Conservation (phyloP, 2,113 vertebrate species). For the Tylochromis polylepis region DNA sequence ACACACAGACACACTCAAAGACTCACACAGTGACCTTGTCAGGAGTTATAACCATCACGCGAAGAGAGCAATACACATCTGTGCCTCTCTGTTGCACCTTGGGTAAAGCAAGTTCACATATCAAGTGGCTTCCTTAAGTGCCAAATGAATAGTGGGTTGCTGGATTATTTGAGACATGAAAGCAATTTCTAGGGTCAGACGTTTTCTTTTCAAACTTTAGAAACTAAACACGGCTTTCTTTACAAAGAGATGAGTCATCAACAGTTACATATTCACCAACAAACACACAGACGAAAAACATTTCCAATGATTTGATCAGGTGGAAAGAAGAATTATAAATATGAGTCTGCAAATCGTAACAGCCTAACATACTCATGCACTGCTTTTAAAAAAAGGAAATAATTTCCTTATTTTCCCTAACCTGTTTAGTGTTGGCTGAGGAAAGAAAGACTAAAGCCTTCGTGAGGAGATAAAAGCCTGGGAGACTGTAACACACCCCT, state of each 20-base stretch:
- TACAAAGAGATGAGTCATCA: neutral
- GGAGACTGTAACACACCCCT: slow-evolving; percentile 24
- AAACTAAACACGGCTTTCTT: neutral
- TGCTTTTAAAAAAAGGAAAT: neutral
- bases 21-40: slow-evolving; percentile 51
- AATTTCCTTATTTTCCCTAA: neutral
- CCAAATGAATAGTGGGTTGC: neutral
- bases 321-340: neutral
- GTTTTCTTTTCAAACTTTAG: neutral
- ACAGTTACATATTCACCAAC: neutral
- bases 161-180: neutral
- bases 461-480: slow-evolving; percentile 18
- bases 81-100: slow-evolving; percentile 3
- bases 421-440: neutral
- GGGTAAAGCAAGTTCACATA: neutral
- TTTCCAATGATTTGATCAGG: neutral
- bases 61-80: slow-evolving; percentile 9
- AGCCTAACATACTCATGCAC: neutral
- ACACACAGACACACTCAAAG: neutral
- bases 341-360: neutral
- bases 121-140: slow-evolving; percentile 3
- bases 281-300: neutral
- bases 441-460: neutral
- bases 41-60: slow-evolving; percentile 40
- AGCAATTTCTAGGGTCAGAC: neutral